Evolutionary conservation across 2,113 vertebrate genomes (phyloP).

Genomic region (Centropus unirufus): DNA sequence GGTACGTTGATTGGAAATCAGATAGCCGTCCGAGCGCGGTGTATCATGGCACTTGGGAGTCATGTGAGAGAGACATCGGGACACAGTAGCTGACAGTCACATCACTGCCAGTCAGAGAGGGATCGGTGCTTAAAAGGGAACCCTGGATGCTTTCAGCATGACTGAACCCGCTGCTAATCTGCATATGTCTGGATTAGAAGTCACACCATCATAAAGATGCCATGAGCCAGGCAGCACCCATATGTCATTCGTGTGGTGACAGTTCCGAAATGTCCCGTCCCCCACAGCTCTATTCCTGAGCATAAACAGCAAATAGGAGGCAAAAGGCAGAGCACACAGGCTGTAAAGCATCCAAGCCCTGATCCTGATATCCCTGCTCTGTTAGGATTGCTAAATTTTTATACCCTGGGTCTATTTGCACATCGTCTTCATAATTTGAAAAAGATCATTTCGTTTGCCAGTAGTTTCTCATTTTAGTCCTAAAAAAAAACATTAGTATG

Average conservation of each 20-base stretch:
- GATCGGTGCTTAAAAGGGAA: conserved; percentile 65
- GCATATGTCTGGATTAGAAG: conserved; percentile 68
- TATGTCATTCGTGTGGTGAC: conserved; percentile 46
- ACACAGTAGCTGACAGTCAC: conserved; percentile 66
- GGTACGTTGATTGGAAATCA: conserved; percentile 37
- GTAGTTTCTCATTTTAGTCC: conserved; percentile 39
- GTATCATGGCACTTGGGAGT: conserved; percentile 40
- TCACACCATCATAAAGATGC: conserved; percentile 65
- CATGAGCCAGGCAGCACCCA: conserved; percentile 53
- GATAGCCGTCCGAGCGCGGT: background rate
- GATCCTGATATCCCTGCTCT: background rate
- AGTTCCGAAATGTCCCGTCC: conserved; percentile 54
- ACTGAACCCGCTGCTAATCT: conserved; percentile 45
- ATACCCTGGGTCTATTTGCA: background rate
- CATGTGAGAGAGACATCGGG: conserved; percentile 72
- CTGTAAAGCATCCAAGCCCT: background rate
- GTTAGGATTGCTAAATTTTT: background rate
- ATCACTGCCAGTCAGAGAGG: conserved; percentile 42
- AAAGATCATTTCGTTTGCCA: conserved; percentile 15
- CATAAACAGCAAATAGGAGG: conserved; percentile 23
- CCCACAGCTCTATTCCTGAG: conserved; percentile 46
- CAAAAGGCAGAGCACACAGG: conserved; percentile 6
- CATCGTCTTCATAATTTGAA: background rate
- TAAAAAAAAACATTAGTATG: conserved; percentile 24
- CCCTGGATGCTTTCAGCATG: conserved; percentile 47